These are phyloP conservation scores for Microtus californicus DNA, from an alignment of 2,797 vertebrate genomes.

Conservation along the genomic window DNA sequence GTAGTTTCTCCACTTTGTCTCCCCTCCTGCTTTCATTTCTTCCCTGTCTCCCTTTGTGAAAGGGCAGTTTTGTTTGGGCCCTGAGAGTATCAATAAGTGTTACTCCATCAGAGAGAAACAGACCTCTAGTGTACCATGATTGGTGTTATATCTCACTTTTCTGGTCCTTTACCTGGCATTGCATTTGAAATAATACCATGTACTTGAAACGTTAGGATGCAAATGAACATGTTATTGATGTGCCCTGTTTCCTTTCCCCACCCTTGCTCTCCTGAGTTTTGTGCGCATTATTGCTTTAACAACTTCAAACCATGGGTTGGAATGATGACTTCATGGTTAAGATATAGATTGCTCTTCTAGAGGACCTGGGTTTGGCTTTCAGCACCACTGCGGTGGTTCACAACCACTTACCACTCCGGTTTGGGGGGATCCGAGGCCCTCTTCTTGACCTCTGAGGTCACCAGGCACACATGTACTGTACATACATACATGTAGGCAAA, in stretches of 20 bases:
- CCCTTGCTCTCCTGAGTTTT: background rate
- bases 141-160: background rate
- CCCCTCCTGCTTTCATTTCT: background rate
- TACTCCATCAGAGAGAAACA: background rate
- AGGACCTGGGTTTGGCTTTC: background rate
- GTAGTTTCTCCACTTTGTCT: background rate
- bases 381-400: background rate
- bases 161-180: background rate
- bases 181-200: background rate
- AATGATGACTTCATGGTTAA: background rate
- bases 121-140: background rate
- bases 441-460: background rate
- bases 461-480: background rate
- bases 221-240: background rate
- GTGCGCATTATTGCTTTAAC: constrained; percentile 8
- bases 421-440: background rate
- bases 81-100: background rate
- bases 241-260: background rate
- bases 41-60: constrained; percentile 14
- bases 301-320: background rate
- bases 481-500: background rate
- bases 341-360: background rate
- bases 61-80: background rate
- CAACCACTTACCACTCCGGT: background rate
- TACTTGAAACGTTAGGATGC: background rate